Percentiles rank a stretch among this genome's conserved stretches.
Evolutionary conservation across 2,113 vertebrate genomes (phyloP).

Genomic region (Python bivittatus): DNA sequence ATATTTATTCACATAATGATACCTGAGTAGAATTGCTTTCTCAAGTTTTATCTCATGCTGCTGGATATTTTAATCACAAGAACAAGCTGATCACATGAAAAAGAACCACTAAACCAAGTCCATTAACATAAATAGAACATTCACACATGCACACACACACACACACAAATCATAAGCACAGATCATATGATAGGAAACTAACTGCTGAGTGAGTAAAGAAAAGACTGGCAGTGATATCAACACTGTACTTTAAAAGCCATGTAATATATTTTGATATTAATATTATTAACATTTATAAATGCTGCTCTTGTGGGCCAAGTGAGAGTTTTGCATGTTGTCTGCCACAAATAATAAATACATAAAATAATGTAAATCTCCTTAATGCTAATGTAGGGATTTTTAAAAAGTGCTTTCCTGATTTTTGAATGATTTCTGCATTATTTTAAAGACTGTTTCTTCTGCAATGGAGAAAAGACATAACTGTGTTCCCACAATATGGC

Average conservation of each 20-base stretch:
- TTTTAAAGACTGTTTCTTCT: constrained; percentile 24
- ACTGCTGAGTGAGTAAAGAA: neutral
- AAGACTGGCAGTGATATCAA: neutral
- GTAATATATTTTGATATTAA: neutral
- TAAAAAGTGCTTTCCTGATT: neutral
- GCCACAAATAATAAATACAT: neutral
- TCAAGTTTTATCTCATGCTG: neutral
- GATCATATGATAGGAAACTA: neutral
- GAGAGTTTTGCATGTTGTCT: neutral
- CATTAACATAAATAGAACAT: neutral
- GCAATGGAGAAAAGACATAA: constrained; percentile 28
- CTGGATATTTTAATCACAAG: neutral
- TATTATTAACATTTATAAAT: neutral
- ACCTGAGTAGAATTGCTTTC: neutral
- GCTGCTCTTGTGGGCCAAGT: too few relatives aligned
- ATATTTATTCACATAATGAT: neutral
- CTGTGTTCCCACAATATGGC: neutral
- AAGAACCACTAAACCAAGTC: neutral
- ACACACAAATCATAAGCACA: neutral
- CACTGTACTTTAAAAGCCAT: neutral
- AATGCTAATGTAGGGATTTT: neutral
- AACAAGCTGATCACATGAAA: too few relatives aligned
- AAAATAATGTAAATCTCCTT: neutral
- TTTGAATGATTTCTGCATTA: constrained; percentile 9
- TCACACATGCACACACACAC: neutral